A percentile compares a stretch with the other conserved stretches of the same genome.
Conservation (phyloP, 2,113 vertebrate species). For the Sturnus vulgaris region DNA sequence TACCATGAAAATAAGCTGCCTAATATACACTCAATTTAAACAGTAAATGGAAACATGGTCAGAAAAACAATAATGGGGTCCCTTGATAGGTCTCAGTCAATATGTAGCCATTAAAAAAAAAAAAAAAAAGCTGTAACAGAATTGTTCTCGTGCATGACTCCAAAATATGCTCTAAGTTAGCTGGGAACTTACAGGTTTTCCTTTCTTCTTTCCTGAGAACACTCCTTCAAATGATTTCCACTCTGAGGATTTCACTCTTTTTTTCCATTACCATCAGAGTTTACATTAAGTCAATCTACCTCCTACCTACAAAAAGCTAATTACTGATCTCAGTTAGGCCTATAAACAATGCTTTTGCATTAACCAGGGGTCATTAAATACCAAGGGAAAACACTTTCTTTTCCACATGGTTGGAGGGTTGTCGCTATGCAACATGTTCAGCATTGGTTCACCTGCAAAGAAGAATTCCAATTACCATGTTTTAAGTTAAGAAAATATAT, state of each 20-base stretch:
- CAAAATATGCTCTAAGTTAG: neutral
- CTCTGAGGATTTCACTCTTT: neutral
- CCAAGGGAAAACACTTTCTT: constrained; percentile 5
- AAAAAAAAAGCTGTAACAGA: neutral
- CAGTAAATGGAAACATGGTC: neutral
- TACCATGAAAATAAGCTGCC: neutral
- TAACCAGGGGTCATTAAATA: constrained; percentile 34
- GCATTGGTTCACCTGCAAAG: neutral
- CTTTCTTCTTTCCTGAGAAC: neutral
- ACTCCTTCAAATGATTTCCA: neutral
- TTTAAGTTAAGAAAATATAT: neutral
- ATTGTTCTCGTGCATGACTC: neutral
- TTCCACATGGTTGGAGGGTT: neutral
- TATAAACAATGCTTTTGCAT: constrained; percentile 1
- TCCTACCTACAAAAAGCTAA: constrained; percentile 31
- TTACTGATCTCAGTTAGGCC: neutral
- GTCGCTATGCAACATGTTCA: neutral
- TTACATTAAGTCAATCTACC: constrained; percentile 16
- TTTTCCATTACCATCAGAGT: neutral
- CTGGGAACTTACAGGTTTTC: neutral
- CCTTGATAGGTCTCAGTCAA: neutral
- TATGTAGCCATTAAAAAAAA: neutral
- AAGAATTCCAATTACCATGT: neutral
- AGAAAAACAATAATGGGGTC: neutral
- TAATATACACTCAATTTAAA: neutral